These are phyloP conservation scores for Mormoops blainvillei DNA, from an alignment of 2,113 vertebrate genomes.

Conservation along the genomic window DNA sequence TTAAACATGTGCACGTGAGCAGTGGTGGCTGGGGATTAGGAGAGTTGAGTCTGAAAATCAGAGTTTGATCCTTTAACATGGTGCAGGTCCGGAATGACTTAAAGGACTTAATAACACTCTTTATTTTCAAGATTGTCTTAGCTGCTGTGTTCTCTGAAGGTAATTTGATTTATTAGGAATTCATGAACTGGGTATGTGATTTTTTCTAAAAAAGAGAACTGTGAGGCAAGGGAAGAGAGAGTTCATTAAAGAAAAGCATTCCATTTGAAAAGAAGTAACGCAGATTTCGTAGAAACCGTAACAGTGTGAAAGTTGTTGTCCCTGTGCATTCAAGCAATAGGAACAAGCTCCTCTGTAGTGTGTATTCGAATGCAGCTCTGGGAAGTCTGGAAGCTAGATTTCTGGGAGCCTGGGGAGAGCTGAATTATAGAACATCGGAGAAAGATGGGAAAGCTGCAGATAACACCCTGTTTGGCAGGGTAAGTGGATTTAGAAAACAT, in stretches of 20 bases:
- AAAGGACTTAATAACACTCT: constrained; percentile 4
- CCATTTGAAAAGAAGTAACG: not conserved
- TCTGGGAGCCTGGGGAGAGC: not conserved
- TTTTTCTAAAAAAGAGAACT: constrained; percentile 2
- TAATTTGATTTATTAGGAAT: constrained; percentile 38
- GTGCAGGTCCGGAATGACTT: not conserved
- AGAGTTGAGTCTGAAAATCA: constrained; percentile 27
- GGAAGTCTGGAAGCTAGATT: not conserved
- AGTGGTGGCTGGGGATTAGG: not conserved
- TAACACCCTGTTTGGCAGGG: not conserved
- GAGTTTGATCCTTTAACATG: not conserved
- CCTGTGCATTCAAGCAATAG: not conserved
- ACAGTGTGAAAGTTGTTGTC: constrained; percentile 38
- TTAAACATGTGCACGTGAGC: not conserved
- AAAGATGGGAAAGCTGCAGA: not conserved
- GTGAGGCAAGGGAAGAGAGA: not conserved
- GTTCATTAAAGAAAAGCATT: not conserved
- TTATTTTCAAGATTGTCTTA: constrained; percentile 36
- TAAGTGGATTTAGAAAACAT: not conserved
- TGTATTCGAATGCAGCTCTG: constrained; percentile 32
- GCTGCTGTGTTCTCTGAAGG: not conserved
- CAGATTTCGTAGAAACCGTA: not conserved
- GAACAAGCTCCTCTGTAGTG: not conserved
- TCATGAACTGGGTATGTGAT: not conserved
- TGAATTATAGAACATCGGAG: not conserved